phyloP scores from a whole-genome alignment of 2,797 vertebrate genomes.

The Pseudotriccus pelzelni region DNA sequence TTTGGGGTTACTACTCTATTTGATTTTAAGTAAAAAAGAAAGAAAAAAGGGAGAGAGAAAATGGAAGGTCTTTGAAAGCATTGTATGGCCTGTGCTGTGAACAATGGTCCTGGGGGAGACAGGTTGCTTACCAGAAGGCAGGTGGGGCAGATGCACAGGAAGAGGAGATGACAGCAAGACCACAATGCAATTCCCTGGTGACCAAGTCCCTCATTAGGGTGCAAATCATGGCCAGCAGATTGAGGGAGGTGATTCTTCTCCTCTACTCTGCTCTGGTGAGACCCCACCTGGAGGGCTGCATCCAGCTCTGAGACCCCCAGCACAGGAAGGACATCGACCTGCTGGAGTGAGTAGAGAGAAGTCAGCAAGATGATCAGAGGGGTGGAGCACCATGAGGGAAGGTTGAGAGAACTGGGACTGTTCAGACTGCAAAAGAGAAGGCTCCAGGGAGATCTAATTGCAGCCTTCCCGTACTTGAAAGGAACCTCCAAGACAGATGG shows the following conservation, averaged over 20 bases:
- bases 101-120: neutral
- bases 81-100: neutral
- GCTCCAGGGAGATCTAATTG: neutral
- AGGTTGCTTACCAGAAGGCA: neutral
- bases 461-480: neutral
- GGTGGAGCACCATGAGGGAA: neutral
- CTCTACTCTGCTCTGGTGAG: neutral
- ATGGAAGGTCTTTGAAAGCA: neutral
- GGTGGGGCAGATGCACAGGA: neutral
- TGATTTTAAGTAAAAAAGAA: neutral
- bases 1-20: neutral
- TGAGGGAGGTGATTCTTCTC: neutral
- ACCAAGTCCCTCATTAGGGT: neutral
- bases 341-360: neutral
- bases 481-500: too few relatives aligned
- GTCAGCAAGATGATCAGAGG: neutral
- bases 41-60: neutral
- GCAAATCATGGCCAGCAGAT: neutral
- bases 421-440: neutral
- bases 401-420: neutral
- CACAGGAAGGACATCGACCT: neutral
- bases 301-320: neutral
- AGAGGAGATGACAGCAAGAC: neutral
- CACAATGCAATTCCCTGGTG: neutral
- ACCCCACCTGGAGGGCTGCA: neutral